A percentile compares a stretch with the other conserved stretches of the same genome.
Conservation (phyloP, 2,113 vertebrate genomes). For the Anoplopoma fimbria region DNA sequence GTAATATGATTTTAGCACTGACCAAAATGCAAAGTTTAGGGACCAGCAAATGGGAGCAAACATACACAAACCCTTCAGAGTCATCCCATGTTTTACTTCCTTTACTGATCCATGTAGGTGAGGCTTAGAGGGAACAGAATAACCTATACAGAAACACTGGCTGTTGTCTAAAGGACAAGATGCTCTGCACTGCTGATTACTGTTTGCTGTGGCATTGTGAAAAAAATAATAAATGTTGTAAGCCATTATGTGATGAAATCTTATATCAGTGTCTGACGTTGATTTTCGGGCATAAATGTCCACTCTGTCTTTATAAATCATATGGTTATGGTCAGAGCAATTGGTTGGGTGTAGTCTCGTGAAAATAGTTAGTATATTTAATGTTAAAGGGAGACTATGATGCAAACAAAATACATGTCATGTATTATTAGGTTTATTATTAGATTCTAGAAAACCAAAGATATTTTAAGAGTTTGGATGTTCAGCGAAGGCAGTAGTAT, state of each 20-base stretch:
- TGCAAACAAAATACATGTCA: too few relatives aligned
- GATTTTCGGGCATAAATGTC: too few relatives aligned
- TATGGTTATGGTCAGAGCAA: too few relatives aligned
- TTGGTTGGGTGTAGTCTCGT: too few relatives aligned
- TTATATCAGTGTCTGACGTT: not conserved
- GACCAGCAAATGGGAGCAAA: constrained; percentile 53
- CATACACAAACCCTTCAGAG: constrained; percentile 10
- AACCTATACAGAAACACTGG: constrained; percentile 49
- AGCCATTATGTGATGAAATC: constrained; percentile 30
- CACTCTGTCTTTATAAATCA: too few relatives aligned
- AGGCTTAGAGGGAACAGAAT: constrained; percentile 32
- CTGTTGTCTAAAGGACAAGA: constrained; percentile 42
- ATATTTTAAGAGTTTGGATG: not conserved
- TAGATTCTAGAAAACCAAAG: not conserved
- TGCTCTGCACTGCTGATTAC: constrained; percentile 59
- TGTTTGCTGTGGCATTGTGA: constrained; percentile 65
- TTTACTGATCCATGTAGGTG: constrained; percentile 9
- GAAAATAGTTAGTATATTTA: too few relatives aligned
- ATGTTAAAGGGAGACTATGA: too few relatives aligned
- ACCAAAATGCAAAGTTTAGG: constrained; percentile 60
- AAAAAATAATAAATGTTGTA: constrained; percentile 67
- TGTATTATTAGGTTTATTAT: too few relatives aligned
- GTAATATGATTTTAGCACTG: constrained; percentile 40
- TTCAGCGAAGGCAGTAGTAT: not conserved
- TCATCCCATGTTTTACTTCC: constrained; percentile 12